phyloP scores from a whole-genome alignment of 2,888 invertebrate genomes.

The Drosophila mulleri region DNA sequence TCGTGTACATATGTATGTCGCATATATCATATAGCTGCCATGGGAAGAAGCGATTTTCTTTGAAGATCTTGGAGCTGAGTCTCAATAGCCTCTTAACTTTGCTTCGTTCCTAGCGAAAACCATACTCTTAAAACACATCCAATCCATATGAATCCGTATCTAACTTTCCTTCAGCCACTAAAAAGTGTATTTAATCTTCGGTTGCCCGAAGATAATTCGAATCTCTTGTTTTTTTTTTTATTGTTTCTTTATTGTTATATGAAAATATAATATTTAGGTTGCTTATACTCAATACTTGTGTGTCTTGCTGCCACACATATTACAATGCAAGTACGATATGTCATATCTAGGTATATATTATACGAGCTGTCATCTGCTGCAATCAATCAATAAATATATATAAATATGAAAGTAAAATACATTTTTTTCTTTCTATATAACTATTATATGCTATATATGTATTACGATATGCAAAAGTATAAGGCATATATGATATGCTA shows the following conservation, averaged over 20 bases:
- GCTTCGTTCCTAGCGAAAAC: not conserved
- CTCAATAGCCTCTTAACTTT: not conserved
- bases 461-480: no score
- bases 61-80: no score
- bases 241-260: not conserved
- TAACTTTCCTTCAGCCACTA: not conserved
- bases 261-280: not conserved
- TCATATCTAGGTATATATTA: constrained; percentile 11
- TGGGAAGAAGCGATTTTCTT: not conserved
- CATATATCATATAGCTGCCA: constrained; percentile 4
- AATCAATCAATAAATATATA: constrained; percentile 7
- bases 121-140: not conserved
- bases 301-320: not conserved
- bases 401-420: not conserved
- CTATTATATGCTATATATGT: not conserved
- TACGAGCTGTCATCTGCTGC: constrained; percentile 14
- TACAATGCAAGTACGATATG: constrained; percentile 5
- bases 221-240: constrained; percentile 4
- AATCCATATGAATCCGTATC: not conserved
- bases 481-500: no score
- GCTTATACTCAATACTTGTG: constrained; percentile 6
- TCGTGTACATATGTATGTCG: not conserved
- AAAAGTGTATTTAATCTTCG: not conserved
- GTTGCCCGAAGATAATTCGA: not conserved
- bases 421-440: not conserved